Conservation (phyloP, 2,797 vertebrate genomes). For the Cirrhinus mrigala region DNA sequence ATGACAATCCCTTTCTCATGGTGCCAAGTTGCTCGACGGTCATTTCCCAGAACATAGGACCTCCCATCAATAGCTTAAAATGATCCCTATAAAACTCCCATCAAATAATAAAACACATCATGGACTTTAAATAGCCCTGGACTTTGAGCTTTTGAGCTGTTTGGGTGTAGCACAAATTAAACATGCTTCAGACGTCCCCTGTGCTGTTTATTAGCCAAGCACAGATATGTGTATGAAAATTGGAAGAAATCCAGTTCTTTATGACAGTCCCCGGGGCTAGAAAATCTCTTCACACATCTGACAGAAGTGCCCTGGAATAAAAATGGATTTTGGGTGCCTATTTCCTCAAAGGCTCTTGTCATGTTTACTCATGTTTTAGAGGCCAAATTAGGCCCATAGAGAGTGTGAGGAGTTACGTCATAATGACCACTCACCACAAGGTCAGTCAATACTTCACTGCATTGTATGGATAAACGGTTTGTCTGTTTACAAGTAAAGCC, state of each 20-base stretch:
- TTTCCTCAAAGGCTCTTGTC: constrained; percentile 50
- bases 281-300: background rate
- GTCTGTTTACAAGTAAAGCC: constrained; percentile 2
- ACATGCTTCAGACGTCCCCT: background rate
- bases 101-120: constrained; percentile 48
- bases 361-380: constrained; percentile 46
- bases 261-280: background rate
- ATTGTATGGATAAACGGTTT: background rate
- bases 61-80: constrained; percentile 47
- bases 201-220: background rate
- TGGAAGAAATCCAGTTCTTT: background rate
- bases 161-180: background rate
- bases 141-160: constrained; percentile 42
- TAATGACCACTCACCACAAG: background rate
- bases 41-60: constrained; percentile 35
- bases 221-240: constrained; percentile 12
- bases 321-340: constrained; percentile 33
- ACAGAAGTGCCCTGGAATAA: constrained; percentile 19
- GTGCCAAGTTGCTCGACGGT: constrained; percentile 43
- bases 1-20: constrained; percentile 35
- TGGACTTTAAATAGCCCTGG: constrained; percentile 34
- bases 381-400: constrained; percentile 21
- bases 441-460: constrained; percentile 19
- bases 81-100: constrained; percentile 38
- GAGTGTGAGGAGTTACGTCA: constrained; percentile 19